Evolutionary conservation across 1,140 invertebrate species (phyloP).

Genomic region (Drosophila neocordata): DNA sequence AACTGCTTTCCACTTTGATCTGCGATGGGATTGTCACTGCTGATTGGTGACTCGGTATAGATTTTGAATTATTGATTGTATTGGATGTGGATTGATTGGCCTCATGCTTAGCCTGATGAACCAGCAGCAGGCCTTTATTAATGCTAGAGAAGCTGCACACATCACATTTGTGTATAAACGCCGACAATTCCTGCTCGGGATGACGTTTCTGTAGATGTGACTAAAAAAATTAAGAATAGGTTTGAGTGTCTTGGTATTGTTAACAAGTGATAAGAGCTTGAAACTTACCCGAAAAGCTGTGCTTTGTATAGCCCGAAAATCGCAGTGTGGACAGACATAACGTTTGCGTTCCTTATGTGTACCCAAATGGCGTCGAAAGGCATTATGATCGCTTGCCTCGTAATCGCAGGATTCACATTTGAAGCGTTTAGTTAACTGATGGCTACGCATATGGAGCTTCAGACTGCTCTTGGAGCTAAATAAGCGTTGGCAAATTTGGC

Average conservation of each 20-base stretch:
- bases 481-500: constrained; percentile 88
- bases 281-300: constrained; percentile 85
- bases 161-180: constrained; percentile 69
- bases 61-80: not conserved
- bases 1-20: constrained; percentile 63
- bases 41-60: not conserved
- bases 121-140: constrained; percentile 67
- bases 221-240: constrained; percentile 26
- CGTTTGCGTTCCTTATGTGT: constrained; percentile 87
- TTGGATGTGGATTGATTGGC: not conserved
- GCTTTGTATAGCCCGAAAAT: constrained; percentile 88
- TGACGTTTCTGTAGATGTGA: constrained; percentile 74
- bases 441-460: constrained; percentile 88
- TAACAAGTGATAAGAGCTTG: too few species aligned
- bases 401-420: constrained; percentile 90
- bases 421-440: constrained; percentile 91
- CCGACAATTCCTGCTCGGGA: constrained; percentile 67
- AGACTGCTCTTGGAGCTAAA: constrained; percentile 86
- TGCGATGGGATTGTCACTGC: constrained; percentile 35
- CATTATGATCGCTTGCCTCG: constrained; percentile 91
- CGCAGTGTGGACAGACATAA: constrained; percentile 88
- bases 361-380: constrained; percentile 90
- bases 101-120: constrained; percentile 76
- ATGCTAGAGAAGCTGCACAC: constrained; percentile 69
- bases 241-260: too few species aligned